A percentile compares a stretch with the other conserved stretches of the same genome.
Evolutionary conservation across 2,888 invertebrate genomes (phyloP).

Genomic region (Synanthedon formicaeformis): DNA sequence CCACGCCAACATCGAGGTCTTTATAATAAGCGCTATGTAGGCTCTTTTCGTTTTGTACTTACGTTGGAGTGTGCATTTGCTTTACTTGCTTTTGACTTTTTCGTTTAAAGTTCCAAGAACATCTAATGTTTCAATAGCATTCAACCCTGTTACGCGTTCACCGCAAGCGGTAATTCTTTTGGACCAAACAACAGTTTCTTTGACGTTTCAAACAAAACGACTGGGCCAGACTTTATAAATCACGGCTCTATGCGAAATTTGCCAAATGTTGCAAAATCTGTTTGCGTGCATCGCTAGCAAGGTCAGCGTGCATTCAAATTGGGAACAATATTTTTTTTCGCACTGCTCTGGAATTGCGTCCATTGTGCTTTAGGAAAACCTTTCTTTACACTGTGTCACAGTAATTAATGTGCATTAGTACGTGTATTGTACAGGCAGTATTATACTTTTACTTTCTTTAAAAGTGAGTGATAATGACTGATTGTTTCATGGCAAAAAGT

Average conservation of each 20-base stretch:
- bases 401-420: conserved; percentile 60
- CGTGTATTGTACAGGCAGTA: conserved; percentile 26
- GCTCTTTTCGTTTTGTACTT: neutral
- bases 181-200: conserved; percentile 33
- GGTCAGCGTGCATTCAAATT: conserved; percentile 45
- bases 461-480: conserved; percentile 37
- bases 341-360: conserved; percentile 14
- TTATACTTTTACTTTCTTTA: conserved; percentile 60
- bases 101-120: conserved; percentile 23
- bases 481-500: conserved; percentile 32
- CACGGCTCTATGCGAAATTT: conserved; percentile 51
- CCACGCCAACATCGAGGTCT: conserved; percentile 40
- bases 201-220: conserved; percentile 34
- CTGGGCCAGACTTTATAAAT: conserved; percentile 44
- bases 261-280: conserved; percentile 54
- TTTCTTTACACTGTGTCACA: conserved; percentile 46
- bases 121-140: conserved; percentile 14
- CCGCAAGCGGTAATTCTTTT: conserved; percentile 52
- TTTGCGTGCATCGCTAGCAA: conserved; percentile 34
- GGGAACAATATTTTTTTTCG: conserved; percentile 27
- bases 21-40: conserved; percentile 15
- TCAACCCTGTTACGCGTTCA: conserved; percentile 38
- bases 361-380: conserved; percentile 39
- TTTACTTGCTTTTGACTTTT: conserved; percentile 35
- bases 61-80: neutral